Evolutionary conservation across 2,113 vertebrate genomes (phyloP).

Genomic region (Heterochromis multidens): DNA sequence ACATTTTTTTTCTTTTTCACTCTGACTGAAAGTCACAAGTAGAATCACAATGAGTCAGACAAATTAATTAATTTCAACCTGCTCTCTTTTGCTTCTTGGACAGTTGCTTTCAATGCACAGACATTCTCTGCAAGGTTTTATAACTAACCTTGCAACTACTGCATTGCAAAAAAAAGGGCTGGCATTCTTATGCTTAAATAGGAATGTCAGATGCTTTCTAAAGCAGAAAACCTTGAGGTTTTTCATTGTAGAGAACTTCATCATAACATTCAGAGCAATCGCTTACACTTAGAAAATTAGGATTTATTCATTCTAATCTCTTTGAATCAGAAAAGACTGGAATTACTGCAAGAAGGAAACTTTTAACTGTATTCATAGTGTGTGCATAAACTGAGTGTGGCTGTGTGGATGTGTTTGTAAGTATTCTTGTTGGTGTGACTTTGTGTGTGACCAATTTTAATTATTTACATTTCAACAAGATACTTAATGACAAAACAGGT

Average conservation of each 20-base stretch:
- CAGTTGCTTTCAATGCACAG: conserved; percentile 17
- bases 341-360: background rate
- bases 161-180: background rate
- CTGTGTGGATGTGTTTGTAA: background rate
- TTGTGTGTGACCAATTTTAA: background rate
- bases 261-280: conserved; percentile 27
- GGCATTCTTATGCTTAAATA: conserved; percentile 32
- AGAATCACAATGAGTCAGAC: conserved; percentile 23
- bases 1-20: background rate
- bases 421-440: background rate
- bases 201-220: conserved; percentile 38
- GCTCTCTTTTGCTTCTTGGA: conserved; percentile 11
- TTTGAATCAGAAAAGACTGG: conserved; percentile 4
- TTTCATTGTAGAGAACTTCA: conserved; percentile 29
- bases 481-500: background rate
- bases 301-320: conserved; percentile 9
- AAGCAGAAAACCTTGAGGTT: conserved; percentile 62
- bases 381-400: background rate
- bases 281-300: conserved; percentile 4
- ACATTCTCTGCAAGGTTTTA: conserved; percentile 9
- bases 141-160: conserved; percentile 39
- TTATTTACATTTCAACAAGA: background rate
- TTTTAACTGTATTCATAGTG: background rate
- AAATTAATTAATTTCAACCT: conserved; percentile 37
- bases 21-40: conserved; percentile 24